phyloP scores from a whole-genome alignment of 1,140 invertebrate species.

The Drosophila melanica region DNA sequence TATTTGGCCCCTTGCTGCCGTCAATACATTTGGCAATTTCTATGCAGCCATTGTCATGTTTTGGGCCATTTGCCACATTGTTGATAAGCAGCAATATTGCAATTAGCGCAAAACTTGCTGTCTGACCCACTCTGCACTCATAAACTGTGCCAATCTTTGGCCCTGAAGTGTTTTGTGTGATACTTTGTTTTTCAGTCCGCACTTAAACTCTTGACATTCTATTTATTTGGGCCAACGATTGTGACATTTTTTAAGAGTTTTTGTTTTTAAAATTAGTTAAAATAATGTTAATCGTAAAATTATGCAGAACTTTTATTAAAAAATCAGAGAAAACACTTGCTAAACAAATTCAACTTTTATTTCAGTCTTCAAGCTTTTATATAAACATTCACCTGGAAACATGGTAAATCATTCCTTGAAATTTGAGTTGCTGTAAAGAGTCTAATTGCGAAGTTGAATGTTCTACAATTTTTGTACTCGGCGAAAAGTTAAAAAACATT shows the following conservation, averaged over 20 bases:
- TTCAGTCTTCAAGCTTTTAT: no score
- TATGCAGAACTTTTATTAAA: no score
- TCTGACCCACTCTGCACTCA: conserved; percentile 41
- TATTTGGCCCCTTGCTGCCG: conserved; percentile 32
- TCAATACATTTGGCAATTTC: conserved; percentile 38
- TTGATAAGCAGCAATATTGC: conserved; percentile 52
- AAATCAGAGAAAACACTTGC: no score
- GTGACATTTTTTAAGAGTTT: not conserved
- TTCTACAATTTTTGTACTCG: no score
- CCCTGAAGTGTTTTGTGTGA: conserved; percentile 51
- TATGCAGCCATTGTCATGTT: conserved; percentile 33
- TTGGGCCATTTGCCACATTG: conserved; percentile 18
- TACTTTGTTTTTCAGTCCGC: conserved; percentile 27
- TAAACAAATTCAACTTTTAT: no score
- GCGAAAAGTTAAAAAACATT: no score
- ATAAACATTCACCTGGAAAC: no score
- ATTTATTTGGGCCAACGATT: conserved; percentile 17
- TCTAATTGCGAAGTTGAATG: no score
- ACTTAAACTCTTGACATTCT: conserved; percentile 25
- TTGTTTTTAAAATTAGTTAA: no score
- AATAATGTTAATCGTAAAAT: no score
- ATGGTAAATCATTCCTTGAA: no score
- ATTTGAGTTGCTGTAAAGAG: no score
- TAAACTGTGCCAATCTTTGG: conserved; percentile 54
- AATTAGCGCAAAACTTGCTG: conserved; percentile 64